Conservation (phyloP, 2,113 vertebrate species). For the Pipa parva region DNA sequence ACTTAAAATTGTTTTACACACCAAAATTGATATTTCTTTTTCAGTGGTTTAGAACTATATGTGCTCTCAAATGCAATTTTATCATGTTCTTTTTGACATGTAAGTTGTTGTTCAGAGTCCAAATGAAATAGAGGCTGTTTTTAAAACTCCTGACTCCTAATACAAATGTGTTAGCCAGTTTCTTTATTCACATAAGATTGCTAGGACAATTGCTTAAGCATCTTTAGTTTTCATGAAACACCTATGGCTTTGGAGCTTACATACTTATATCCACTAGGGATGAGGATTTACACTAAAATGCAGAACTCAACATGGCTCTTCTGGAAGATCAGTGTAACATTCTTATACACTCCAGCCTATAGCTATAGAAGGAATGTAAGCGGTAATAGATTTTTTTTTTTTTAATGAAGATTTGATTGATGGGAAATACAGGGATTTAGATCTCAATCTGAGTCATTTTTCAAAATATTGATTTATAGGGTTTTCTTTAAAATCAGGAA, state of each 20-base stretch:
- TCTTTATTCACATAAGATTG: conserved; percentile 1
- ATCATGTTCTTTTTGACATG: neutral
- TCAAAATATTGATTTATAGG: too few relatives aligned
- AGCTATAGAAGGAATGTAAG: neutral
- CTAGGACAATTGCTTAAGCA: neutral
- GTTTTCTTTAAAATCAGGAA: too few relatives aligned
- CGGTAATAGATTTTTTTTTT: too few relatives aligned
- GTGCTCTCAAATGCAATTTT: neutral
- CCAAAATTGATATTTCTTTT: neutral
- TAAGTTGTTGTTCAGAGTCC: neutral
- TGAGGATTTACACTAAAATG: conserved; percentile 1
- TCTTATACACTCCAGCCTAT: conserved; percentile 10
- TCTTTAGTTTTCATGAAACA: conserved; percentile 7
- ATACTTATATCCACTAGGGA: conserved; percentile 9
- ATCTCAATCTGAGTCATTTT: too few relatives aligned
- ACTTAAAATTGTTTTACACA: too few relatives aligned
- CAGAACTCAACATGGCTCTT: neutral
- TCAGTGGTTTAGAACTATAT: neutral
- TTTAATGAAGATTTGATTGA: too few relatives aligned
- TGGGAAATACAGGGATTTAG: too few relatives aligned
- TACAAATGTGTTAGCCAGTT: conserved; percentile 1
- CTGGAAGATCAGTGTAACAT: conserved; percentile 16
- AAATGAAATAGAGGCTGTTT: conserved; percentile 6
- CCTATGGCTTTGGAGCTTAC: neutral
- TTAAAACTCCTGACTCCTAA: neutral